Evolutionary conservation across 2,113 vertebrate genomes (phyloP), one percentile per base, ranked within the genome.

Genomic region (Oryzias melastigma): DNA sequence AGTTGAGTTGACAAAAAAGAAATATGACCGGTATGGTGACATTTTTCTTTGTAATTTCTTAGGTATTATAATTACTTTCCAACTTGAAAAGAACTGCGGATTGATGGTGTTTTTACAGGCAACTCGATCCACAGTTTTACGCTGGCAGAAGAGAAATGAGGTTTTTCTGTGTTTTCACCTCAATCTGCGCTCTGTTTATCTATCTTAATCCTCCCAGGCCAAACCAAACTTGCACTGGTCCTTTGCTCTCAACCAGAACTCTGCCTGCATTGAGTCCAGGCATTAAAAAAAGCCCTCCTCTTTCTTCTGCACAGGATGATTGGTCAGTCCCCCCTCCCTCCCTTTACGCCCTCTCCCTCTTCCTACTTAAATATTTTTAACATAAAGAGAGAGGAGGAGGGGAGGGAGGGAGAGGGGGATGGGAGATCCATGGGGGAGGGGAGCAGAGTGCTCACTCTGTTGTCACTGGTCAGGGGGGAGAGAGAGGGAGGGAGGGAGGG

Each of bases 361-460:
- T 55, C 72, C 76, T 85, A 87, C 87, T 88, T 90, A 91, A 91
- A 91, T 91, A 90, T 87, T 90, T 92, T 89, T 85, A 88, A 84
- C 87, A 90, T 90, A 90, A 91, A 91, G 86, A 86, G 80, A 83
- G 81, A 83, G 76, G 82, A 80, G 82, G 75, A 73, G 62, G 71
- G 67, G 62, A 75, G 81, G 82, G 73, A 72, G 74, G 60, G 73
- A 72, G 71, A 66, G 81, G 78, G 83, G 84, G 70, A 81, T 69
- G 78, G 78, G 85, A 83, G 47, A 78, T 72, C 57, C 45, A 74
- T 84, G 85, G 90, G 89, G 89, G 89, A 91, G 84, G 91, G 91
- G 87, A 88, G 80, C 74, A 82, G 77, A 85, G 81, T 75, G 78
- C 71, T 87, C 66, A 73, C 79, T 88, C 85, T 85, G 90, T 92